Base-by-base conservation (phyloP, 1,140 invertebrate genomes). In the Aporrectodea caliginosa region DNA sequence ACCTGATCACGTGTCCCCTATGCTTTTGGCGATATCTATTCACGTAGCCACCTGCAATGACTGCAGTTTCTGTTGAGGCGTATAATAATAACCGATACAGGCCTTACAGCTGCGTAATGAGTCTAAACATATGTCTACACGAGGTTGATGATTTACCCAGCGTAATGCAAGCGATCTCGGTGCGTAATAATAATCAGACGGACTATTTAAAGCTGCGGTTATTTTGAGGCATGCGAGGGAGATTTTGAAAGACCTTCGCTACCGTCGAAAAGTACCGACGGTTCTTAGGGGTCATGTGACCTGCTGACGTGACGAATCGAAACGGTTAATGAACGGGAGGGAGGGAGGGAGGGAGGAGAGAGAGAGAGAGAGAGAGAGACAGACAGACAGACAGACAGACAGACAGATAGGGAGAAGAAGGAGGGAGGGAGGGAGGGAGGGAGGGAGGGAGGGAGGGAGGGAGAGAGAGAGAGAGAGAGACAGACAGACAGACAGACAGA, bases 401-500 rank as follows among this genome's bases (percentile, higher is more conserved):
- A 75, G 43, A 58, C 43, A 58, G 43, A 58, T 22, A 58, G 43
- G 22, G 43, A 58, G 2, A 58, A 22, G 22, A 22, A 58, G 43
- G 2, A 58, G 43, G 22, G 2, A 58, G 2, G 22, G 43, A 58
- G 2, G 22, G 2, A 12, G 43, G 22, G 43, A 58, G 2, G 22
- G 43, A 58, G 43, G 34, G 73, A 75, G 1, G 34, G 73, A 75
- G 31, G 34, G 73, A 75, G 31, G 34, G 73, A 75, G 31, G 34
- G 73, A 75, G 31, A 75, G 73, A 75, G 1, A 75, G 73, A 75
- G 1, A 75, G 73, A 75, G 1, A 75, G 73, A 75, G 31, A 75
- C 29, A 75, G 31, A 75, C 29, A 75, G 31, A 75, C n/a, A 75
- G 71, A 78, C 34, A 78, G 1, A 68, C 77, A 81, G 71, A 81